These are phyloP conservation scores for Hanleya hanleyi DNA, from an alignment of 2,888 invertebrate genomes.

Conservation along the genomic window DNA sequence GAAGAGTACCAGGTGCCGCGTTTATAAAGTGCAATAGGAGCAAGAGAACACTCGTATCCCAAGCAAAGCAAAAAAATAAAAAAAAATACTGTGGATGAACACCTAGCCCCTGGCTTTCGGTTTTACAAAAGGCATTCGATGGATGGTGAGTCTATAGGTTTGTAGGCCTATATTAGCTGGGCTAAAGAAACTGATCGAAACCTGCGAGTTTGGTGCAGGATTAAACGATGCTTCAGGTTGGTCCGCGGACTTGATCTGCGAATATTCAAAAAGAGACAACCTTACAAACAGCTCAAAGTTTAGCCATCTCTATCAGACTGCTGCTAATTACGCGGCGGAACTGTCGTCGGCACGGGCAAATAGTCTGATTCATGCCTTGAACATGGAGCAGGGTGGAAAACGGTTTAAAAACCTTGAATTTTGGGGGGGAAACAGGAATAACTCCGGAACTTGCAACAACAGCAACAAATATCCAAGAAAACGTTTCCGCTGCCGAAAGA, in stretches of 20 bases:
- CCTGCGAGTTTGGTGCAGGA: conserved; percentile 27
- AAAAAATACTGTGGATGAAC: conserved; percentile 16
- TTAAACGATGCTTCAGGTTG: conserved; percentile 31
- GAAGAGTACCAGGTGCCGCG: conserved; percentile 28
- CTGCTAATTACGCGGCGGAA: conserved; percentile 22
- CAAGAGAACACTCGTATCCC: conserved; percentile 19
- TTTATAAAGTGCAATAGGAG: conserved; percentile 31
- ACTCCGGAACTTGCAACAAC: too few relatives aligned
- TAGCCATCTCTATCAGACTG: conserved; percentile 32
- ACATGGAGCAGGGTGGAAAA: neutral
- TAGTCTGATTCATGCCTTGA: neutral
- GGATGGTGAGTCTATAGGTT: conserved; percentile 14
- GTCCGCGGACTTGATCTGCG: conserved; percentile 34
- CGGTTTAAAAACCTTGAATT: too few relatives aligned
- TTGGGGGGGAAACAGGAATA: too few relatives aligned
- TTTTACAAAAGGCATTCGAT: conserved; percentile 13
- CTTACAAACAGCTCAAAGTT: conserved; percentile 18
- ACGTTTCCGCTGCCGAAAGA: conserved; percentile 7
- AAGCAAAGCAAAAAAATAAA: conserved; percentile 31
- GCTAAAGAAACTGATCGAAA: conserved; percentile 27
- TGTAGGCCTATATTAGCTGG: conserved; percentile 25
- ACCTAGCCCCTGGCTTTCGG: conserved; percentile 23
- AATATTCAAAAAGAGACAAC: conserved; percentile 24
- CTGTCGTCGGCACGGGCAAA: conserved; percentile 5
- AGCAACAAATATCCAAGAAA: too few relatives aligned